A percentile compares a stretch with the other conserved stretches of the same genome.
phyloP scores from a whole-genome alignment of 2,113 vertebrate species.

The Paraplagusia blochii region DNA sequence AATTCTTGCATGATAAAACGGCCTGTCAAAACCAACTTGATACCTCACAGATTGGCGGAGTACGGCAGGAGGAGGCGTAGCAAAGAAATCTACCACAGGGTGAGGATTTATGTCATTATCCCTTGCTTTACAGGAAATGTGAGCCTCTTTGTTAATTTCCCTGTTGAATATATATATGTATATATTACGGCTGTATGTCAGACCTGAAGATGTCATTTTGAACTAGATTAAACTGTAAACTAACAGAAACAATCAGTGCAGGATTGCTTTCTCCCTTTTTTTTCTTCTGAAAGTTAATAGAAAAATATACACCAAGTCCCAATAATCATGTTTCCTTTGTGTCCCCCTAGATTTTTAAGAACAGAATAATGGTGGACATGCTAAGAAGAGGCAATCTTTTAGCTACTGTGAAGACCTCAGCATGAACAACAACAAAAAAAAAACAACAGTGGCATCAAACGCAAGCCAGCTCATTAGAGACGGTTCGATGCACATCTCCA shows the following conservation, averaged over 20 bases:
- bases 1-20: conserved; percentile 32
- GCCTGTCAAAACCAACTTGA: conserved; percentile 28
- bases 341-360: conserved; percentile 51
- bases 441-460: conserved; percentile 45
- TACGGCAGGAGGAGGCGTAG: neutral
- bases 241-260: conserved; percentile 9
- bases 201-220: neutral
- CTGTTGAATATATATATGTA: no score
- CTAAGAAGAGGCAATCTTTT: conserved; percentile 61
- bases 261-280: neutral
- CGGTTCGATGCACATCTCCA: conserved; percentile 68
- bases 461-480: conserved; percentile 67
- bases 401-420: conserved; percentile 59
- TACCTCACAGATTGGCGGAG: conserved; percentile 19
- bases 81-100: conserved; percentile 2
- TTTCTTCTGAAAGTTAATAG: conserved; percentile 25
- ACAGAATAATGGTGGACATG: conserved; percentile 57
- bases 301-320: conserved; percentile 41
- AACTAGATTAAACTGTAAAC: neutral
- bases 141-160: no score
- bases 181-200: no score
- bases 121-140: no score
- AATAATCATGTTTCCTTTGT: conserved; percentile 55
- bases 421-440: conserved; percentile 52
- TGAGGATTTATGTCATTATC: no score